These are phyloP conservation scores for Taurulus bubalis DNA, from an alignment of 2,113 vertebrate species.

Conservation along the genomic window DNA sequence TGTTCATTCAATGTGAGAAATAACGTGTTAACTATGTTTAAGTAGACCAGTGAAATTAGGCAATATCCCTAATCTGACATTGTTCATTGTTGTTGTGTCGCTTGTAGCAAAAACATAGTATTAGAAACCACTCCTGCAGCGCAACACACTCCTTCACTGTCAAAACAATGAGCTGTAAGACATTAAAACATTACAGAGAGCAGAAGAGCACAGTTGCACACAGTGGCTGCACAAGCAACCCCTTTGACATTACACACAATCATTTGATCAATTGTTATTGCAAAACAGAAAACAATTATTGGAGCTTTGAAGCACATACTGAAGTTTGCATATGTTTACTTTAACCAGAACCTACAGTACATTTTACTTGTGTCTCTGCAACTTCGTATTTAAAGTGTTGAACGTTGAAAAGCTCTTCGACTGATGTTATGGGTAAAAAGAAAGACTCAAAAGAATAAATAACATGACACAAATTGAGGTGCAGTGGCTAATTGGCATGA, in stretches of 20 bases:
- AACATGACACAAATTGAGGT: slow-evolving; percentile 80
- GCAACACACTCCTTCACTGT: neutral
- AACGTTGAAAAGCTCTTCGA: slow-evolving; percentile 27
- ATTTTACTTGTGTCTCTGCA: neutral
- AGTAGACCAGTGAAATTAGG: too few relatives aligned
- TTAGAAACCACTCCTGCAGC: neutral
- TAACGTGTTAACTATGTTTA: too few relatives aligned
- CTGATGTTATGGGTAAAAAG: slow-evolving; percentile 46
- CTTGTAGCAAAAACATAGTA: neutral
- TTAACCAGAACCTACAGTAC: neutral
- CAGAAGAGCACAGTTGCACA: neutral
- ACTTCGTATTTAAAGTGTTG: neutral
- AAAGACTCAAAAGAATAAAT: slow-evolving; percentile 76
- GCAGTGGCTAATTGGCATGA: slow-evolving; percentile 83
- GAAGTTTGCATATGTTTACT: neutral
- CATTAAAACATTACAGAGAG: neutral
- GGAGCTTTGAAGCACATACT: neutral
- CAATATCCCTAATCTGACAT: too few relatives aligned
- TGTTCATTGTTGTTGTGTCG: neutral
- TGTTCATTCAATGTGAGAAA: too few relatives aligned
- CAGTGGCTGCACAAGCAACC: neutral
- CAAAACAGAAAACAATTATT: neutral
- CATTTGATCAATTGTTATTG: neutral
- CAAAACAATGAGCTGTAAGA: slow-evolving; percentile 2
- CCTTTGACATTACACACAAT: neutral